Base-by-base conservation (phyloP, 2,888 invertebrate species). In the Xanthorhoe designata region DNA sequence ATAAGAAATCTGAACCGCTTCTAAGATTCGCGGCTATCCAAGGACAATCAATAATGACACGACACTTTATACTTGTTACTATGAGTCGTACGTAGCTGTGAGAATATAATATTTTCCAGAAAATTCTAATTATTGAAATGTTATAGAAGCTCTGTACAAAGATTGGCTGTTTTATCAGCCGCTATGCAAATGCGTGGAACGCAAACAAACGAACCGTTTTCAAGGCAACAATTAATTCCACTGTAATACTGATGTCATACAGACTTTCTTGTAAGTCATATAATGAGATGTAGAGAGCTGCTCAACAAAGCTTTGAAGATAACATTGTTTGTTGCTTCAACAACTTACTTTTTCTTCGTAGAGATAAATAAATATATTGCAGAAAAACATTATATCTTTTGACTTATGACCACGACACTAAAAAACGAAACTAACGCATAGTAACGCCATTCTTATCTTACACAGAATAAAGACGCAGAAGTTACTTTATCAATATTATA, bases 101-200 rank as follows among this genome's bases (percentile, higher is more conserved):
- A 1, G 1, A 32, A 32, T 42, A 42, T 6, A n/a, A n/a, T n/a
- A 15, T 47, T 47, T 15, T 47, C 7, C 15, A 47, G 15, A 7
- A 15, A 47, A 42, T 42, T 10, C 38, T 42, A 13, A 42, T 42
- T 42, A 42, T 42, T 42, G 13, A 42, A 42, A 42, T 42, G 13
- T 13, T 13, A 42, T 4, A 42, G 38, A 42, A 18, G 5, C 18
- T 53, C 64, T 51, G 47, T 53, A 29, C 17, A 57, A 17, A 58
- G 47, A 52, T 50, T n/a, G 45, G 53, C 54, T 66, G 50, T 35
- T 53, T 64, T 68, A 71, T 71, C 70, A 68, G 64, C 32, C 58
- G 54, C 19, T 32, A 47, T 57, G 59, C 56, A 63, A 61, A 64
- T 55, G 61, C 38, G 62, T 29, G 55, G 59, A 61, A 68, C 29